These are phyloP conservation scores for Dasypogon diadema DNA, from an alignment of 2,888 invertebrate species.

Conservation along the genomic window DNA sequence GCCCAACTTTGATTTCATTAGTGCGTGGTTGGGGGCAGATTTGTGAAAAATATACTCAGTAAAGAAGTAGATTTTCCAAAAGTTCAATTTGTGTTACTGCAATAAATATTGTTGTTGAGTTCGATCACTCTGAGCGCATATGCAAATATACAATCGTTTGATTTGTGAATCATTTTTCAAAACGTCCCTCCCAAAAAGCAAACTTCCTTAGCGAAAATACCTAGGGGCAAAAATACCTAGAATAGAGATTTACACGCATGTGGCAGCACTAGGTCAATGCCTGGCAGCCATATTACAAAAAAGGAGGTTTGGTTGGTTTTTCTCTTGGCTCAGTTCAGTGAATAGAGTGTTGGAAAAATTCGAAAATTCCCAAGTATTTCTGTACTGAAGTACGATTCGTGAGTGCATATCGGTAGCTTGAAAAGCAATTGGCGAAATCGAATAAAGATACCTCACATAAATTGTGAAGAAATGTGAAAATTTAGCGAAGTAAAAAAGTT, in stretches of 20 bases:
- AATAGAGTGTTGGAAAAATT: constrained; percentile 52
- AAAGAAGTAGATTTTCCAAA: no score
- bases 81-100: no score
- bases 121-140: no score
- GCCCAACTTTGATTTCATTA: no score
- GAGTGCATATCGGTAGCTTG: constrained; percentile 20
- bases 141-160: no score
- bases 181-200: constrained; percentile 14
- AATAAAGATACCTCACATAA: not conserved
- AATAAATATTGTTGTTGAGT: no score
- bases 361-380: constrained; percentile 26
- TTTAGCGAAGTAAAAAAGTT: constrained; percentile 22
- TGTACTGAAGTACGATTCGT: constrained; percentile 15
- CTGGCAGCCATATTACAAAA: constrained; percentile 59
- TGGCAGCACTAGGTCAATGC: constrained; percentile 58
- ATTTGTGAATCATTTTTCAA: no score
- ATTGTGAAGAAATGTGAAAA: constrained; percentile 47
- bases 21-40: no score
- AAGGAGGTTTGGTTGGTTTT: constrained; percentile 57
- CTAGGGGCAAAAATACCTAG: constrained; percentile 1
- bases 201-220: not conserved
- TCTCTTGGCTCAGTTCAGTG: constrained; percentile 54
- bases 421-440: not conserved
- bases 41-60: no score
- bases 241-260: not conserved